Evolutionary conservation across 2,888 invertebrate genomes (phyloP).

Genomic region (Arctia plantaginis): DNA sequence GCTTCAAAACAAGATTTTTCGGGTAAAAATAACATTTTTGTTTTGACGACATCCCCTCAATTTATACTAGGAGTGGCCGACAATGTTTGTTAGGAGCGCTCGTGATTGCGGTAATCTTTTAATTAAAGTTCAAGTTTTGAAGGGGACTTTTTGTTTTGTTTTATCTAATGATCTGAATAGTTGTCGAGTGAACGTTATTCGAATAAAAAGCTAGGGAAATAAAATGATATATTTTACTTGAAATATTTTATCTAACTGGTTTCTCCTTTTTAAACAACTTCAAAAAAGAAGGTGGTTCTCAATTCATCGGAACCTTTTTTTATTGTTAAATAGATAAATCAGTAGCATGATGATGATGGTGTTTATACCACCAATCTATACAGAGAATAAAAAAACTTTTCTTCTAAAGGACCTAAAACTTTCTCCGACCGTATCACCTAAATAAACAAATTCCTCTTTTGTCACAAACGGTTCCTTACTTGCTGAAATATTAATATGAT

Average conservation of each 20-base stretch:
- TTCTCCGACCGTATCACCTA: conserved; percentile 24
- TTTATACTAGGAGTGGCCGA: conserved; percentile 27
- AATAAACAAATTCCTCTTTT: conserved; percentile 44
- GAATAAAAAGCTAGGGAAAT: background rate
- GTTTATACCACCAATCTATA: background rate
- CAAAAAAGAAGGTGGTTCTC: no score
- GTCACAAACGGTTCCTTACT: conserved; percentile 38
- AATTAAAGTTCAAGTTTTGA: conserved; percentile 37
- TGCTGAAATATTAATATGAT: conserved; percentile 49
- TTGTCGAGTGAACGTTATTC: background rate
- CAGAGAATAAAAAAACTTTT: conserved; percentile 30
- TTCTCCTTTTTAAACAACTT: background rate
- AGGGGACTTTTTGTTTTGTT: conserved; percentile 25
- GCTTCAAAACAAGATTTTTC: conserved; percentile 51
- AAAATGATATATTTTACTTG: background rate
- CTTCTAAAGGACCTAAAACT: conserved; percentile 39
- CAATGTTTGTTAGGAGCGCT: conserved; percentile 34
- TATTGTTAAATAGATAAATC: no score
- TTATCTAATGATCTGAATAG: conserved; percentile 34
- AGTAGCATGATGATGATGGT: no score
- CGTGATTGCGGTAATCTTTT: conserved; percentile 46
- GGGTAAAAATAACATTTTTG: conserved; percentile 51
- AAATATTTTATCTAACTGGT: background rate
- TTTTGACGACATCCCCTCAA: conserved; percentile 43
- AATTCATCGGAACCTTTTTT: no score